phyloP scores from a whole-genome alignment of 1,140 invertebrate species.

The Bombus sylvicola region DNA sequence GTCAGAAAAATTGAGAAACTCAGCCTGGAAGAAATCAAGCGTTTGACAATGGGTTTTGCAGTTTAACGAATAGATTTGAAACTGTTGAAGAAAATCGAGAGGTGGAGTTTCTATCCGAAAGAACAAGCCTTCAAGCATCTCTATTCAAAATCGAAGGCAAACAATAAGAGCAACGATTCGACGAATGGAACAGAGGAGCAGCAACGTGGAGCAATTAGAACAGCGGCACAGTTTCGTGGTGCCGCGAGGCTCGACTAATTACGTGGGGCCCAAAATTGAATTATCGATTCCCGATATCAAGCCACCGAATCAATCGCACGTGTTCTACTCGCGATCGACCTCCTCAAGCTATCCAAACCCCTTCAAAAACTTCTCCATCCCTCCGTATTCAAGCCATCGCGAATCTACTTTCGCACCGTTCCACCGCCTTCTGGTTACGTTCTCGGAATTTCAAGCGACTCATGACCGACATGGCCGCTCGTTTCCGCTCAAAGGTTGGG shows the following conservation, averaged over 20 bases:
- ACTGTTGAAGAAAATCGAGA: too few relatives aligned
- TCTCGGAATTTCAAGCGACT: constrained; percentile 12
- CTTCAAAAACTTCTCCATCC: constrained; percentile 17
- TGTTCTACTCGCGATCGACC: neutral
- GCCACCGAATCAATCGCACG: constrained; percentile 29
- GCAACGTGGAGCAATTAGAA: constrained; percentile 35
- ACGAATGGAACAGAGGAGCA: neutral
- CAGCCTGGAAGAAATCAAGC: too few relatives aligned
- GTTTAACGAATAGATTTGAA: too few relatives aligned
- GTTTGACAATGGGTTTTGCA: too few relatives aligned
- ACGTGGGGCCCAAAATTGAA: constrained; percentile 28
- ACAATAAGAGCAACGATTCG: constrained; percentile 5
- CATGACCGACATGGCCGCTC: neutral
- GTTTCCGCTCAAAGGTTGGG: neutral
- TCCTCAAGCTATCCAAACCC: neutral
- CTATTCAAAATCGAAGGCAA: neutral
- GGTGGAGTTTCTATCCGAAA: neutral
- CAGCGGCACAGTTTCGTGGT: constrained; percentile 16
- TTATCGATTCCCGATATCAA: constrained; percentile 53
- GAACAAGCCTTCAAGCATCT: neutral
- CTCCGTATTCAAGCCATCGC: neutral
- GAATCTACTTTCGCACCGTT: neutral
- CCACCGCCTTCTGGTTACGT: neutral
- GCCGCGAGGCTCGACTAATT: constrained; percentile 42
- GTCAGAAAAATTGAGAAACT: too few relatives aligned